Base-by-base conservation (phyloP, 2,888 invertebrate species). In the Operophtera brumata region DNA sequence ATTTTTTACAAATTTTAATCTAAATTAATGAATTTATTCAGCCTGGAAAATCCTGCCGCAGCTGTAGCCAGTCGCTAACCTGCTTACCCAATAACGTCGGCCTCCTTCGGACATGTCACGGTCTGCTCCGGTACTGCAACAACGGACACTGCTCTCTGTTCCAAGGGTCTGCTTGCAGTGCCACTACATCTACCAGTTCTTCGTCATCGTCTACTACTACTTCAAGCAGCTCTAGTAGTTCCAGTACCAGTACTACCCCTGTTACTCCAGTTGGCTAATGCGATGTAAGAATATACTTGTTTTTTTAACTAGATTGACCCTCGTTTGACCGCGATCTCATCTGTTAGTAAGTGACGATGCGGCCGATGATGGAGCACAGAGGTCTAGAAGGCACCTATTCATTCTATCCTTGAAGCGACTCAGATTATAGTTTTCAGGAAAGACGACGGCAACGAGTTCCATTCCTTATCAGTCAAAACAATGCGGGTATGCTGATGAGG, bases 101-200 rank as follows among this genome's bases (percentile, higher is more conserved):
- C 10, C 45, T 72, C 0, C 35, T 73, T 5, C 71, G 61, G 28
- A 65, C 45, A 6, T 84, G 84, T 64, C 63, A 61, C 2, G 74
- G 75, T 2, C 25, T 77, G 4, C 61, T 67, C 30, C 73, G 64
- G 0, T 77, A 72, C 71, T 84, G 85, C 64, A 76, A 73, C 53
- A 70, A 69, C 45, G 86, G 88, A 0, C 52, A 64, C 10, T 89
- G 88, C 68, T 84, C 87, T 0, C 51, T 56, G 8, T 48, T 28
- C 45, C 74, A 63, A n/a, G 76, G 78, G 0, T 20, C 75, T 1
- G 61, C 67, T 9, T 85, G 86, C 67, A 48, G 37, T 12, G 50
- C 51, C 10, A 64, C 67, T n/a, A 62, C 66, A 13, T 30, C 46
- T 7, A 41, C 62, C 7, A 11, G 11, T 8, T 32, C 61, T 35